A percentile compares a stretch with the other conserved stretches of the same genome.
These are phyloP conservation scores for Rhincodon typus DNA, from an alignment of 2,797 vertebrate genomes.

Conservation along the genomic window DNA sequence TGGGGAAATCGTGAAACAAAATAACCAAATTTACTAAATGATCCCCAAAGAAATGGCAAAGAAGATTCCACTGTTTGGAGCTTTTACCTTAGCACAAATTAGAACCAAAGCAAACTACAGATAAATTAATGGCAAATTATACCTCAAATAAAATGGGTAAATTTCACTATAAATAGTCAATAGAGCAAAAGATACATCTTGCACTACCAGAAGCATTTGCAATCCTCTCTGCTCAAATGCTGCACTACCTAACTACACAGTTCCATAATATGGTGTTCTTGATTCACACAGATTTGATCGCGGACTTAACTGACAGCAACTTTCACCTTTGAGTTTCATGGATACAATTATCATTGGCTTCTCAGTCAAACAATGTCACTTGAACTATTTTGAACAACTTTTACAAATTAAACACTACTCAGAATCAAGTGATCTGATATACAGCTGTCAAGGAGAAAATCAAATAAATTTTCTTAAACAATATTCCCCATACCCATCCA, in stretches of 20 bases:
- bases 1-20: not conserved
- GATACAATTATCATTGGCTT: not conserved
- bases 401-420: not conserved
- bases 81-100: not conserved
- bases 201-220: too few relatives aligned
- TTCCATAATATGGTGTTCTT: not conserved
- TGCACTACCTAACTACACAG: not conserved
- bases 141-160: too few relatives aligned
- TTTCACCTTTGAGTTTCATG: not conserved
- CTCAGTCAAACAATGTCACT: not conserved
- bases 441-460: not conserved
- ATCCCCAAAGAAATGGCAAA: not conserved
- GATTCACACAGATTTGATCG: not conserved
- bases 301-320: not conserved
- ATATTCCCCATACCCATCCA: not conserved
- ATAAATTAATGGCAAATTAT: not conserved
- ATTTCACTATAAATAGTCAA: too few relatives aligned
- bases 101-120: not conserved
- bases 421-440: not conserved
- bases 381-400: not conserved
- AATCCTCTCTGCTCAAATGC: too few relatives aligned
- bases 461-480: not conserved
- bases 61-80: not conserved
- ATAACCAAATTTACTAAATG: not conserved
- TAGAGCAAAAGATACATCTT: too few relatives aligned